Percentiles rank a stretch among this genome's conserved stretches.
Evolutionary conservation across 2,888 invertebrate species (phyloP).

Genomic region (Apeira syringaria): DNA sequence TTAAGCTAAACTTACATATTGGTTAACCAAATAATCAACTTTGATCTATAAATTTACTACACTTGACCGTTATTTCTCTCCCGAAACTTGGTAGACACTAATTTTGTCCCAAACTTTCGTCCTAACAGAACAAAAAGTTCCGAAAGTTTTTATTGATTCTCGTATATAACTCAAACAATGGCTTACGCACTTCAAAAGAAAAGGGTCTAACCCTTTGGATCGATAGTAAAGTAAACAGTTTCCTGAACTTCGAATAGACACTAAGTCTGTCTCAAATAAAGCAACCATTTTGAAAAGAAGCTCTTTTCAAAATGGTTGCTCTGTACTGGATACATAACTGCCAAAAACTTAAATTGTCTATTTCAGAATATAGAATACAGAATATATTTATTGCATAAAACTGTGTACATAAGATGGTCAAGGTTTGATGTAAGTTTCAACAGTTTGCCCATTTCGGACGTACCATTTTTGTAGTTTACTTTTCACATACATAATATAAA

Average conservation of each 20-base stretch:
- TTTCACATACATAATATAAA: too few relatives aligned
- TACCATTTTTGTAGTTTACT: too few relatives aligned
- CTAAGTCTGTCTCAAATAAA: background rate
- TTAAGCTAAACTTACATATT: background rate
- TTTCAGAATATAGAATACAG: too few relatives aligned
- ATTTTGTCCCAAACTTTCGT: slow-evolving; percentile 11
- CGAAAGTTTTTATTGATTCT: slow-evolving; percentile 12
- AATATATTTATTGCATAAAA: too few relatives aligned
- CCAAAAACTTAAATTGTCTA: too few relatives aligned
- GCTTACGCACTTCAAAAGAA: slow-evolving; percentile 10
- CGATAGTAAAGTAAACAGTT: slow-evolving; percentile 9
- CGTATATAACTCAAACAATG: slow-evolving; percentile 9
- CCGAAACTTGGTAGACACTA: slow-evolving; percentile 11
- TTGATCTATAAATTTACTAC: background rate
- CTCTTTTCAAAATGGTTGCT: too few relatives aligned
- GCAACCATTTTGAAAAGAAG: background rate
- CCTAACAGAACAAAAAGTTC: slow-evolving; percentile 8
- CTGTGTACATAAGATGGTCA: too few relatives aligned
- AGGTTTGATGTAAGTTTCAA: too few relatives aligned
- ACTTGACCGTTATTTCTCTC: background rate
- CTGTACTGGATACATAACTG: too few relatives aligned
- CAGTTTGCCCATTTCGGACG: too few relatives aligned
- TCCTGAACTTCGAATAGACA: slow-evolving; percentile 1
- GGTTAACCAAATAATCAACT: background rate
- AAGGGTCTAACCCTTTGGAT: slow-evolving; percentile 16